Evolutionary conservation across 2,113 vertebrate species (phyloP).

Genomic region (Indri indri): DNA sequence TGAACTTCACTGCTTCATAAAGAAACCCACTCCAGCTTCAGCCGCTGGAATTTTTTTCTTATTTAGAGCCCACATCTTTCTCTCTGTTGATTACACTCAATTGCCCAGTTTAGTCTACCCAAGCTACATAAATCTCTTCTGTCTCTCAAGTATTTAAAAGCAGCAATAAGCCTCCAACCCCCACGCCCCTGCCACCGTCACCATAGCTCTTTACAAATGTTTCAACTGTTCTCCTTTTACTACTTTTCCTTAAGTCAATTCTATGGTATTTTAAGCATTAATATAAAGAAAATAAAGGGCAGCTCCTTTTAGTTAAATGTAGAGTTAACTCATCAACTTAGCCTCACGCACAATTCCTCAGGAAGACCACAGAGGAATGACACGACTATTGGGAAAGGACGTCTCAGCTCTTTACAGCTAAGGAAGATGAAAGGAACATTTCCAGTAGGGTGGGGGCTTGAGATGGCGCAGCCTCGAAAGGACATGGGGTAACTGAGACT

Average conservation of each 20-base stretch:
- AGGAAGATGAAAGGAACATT: slow-evolving; percentile 81
- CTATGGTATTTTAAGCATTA: slow-evolving; percentile 67
- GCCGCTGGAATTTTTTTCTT: neutral
- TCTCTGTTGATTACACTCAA: neutral
- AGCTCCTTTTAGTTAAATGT: slow-evolving; percentile 72
- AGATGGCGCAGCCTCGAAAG: slow-evolving; percentile 77
- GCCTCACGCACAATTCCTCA: neutral
- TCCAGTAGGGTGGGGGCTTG: slow-evolving; percentile 75
- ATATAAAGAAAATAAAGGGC: slow-evolving; percentile 61
- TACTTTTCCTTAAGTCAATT: slow-evolving; percentile 49
- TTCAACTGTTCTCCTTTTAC: neutral
- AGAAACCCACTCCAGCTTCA: neutral
- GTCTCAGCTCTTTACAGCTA: slow-evolving; percentile 75
- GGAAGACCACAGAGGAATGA: slow-evolving; percentile 73
- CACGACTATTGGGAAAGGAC: slow-evolving; percentile 73
- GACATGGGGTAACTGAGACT: slow-evolving; percentile 79
- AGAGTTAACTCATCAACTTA: slow-evolving; percentile 66
- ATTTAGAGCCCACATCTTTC: neutral
- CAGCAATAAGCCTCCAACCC: neutral
- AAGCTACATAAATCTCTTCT: neutral
- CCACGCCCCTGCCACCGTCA: too few species aligned
- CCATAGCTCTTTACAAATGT: neutral
- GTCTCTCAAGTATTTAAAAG: neutral
- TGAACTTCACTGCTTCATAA: neutral
- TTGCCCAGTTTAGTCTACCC: neutral